These are phyloP conservation scores for Tor tambroides DNA, from an alignment of 2,113 vertebrate species.

Conservation along the genomic window DNA sequence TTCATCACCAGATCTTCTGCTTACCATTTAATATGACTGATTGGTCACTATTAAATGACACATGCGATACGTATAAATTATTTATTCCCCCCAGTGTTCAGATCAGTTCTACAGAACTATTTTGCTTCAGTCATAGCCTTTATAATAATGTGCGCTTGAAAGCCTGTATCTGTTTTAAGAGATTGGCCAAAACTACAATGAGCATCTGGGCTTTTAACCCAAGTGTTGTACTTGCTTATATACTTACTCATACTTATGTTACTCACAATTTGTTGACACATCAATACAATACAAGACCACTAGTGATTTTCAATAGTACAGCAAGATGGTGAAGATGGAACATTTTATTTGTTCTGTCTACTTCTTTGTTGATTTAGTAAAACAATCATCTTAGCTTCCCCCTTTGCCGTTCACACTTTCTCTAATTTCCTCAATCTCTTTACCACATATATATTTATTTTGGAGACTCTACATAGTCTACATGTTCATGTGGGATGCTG, in stretches of 20 bases:
- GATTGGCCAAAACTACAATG: background rate
- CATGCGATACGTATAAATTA: conserved; percentile 31
- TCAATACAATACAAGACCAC: background rate
- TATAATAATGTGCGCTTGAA: background rate
- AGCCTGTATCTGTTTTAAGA: conserved; percentile 12
- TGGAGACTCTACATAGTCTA: conserved; percentile 53
- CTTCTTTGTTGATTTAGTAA: background rate
- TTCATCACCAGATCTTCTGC: conserved; percentile 58
- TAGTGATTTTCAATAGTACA: background rate
- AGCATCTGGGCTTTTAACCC: background rate
- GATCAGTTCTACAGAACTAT: background rate
- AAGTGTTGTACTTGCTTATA: background rate
- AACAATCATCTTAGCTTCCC: background rate
- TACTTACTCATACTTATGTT: background rate
- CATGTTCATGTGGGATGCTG: conserved; percentile 65
- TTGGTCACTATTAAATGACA: conserved; percentile 52
- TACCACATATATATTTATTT: conserved; percentile 31
- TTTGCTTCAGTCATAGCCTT: background rate
- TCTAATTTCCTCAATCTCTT: conserved; percentile 27
- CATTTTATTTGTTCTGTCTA: background rate
- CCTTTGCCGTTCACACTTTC: background rate
- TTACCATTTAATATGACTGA: conserved; percentile 55
- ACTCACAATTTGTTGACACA: background rate
- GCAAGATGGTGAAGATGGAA: background rate
- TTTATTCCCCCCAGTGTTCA: background rate